Evolutionary conservation across 2,888 invertebrate species (phyloP), one percentile per base, ranked within the genome.

Genomic region (Sturmia bella): DNA sequence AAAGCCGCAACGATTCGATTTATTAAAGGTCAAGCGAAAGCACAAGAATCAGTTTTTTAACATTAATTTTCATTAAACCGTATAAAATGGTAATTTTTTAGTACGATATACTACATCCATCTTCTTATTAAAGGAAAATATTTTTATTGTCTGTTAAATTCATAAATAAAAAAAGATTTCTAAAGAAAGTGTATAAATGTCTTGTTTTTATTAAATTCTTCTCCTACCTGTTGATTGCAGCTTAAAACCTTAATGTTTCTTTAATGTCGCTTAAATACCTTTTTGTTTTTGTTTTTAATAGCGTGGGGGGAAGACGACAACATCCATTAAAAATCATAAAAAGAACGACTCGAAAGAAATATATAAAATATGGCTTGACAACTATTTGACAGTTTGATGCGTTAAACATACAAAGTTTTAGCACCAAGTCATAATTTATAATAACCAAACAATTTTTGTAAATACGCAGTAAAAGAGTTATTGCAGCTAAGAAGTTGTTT

Each of bases 331-430:
- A 75, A 59, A 21, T 59, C 59, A 68, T 50, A 43, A 52, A 43
- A 57, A 57, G 66, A 66, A 75, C 3, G 43, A 76, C 37, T 59
- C 11, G 69, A 45, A 52, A 77, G 32, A 66, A 52, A 72, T 15
- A 66, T 66, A 59, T 57, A 64, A 52, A 50, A 59, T 66, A 54
- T 78, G 72, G 13, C 66, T 78, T 72, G 72, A 78, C 72, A 78
- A 45, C 72, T 66, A 52, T 72, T 66, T 72, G 78, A 78, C 70
- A 72, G 66, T 59, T 78, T 72, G 57, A 72, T 66, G 72, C 64
- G 21, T 61, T 37, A 15, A 21, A 54, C 52, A 61, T 43, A 50
- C 41, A 59, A 15, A 37, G n/a, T 15, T 63, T 45, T 56, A 27
- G 43, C 17, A 54, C 32, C 32, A 54, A 48, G 17, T 50, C 57